Percentiles rank a stretch among this genome's conserved stretches.
Conservation (phyloP, 2,797 vertebrate genomes). For the Uromys caudimaculatus region DNA sequence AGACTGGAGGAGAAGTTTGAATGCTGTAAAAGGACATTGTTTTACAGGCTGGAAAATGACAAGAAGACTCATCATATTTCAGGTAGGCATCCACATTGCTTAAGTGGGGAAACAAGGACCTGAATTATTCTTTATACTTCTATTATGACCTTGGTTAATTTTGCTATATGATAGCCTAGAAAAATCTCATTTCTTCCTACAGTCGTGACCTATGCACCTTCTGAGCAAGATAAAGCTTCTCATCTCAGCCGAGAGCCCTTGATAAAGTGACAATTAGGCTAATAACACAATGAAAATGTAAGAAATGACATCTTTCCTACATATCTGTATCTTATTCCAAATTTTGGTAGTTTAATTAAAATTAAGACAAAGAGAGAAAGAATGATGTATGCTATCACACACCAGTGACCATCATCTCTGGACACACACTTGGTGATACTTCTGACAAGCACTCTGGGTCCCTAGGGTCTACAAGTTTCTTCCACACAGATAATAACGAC, state of each 20-base stretch:
- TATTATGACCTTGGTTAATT: background rate
- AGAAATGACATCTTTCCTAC: conserved; percentile 16
- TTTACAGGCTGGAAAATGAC: background rate
- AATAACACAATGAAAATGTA: background rate
- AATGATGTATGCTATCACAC: background rate
- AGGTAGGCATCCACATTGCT: background rate
- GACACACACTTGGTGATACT: background rate
- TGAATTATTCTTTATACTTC: background rate
- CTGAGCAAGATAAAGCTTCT: background rate
- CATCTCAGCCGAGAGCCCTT: background rate
- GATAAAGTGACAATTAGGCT: background rate
- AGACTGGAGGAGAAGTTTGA: background rate
- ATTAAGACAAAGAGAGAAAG: background rate
- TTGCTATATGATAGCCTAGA: background rate
- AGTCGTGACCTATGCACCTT: background rate
- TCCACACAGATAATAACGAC: background rate
- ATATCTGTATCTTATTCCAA: background rate
- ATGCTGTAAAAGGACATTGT: background rate
- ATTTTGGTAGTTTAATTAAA: background rate
- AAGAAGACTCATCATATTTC: background rate
- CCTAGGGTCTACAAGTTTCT: background rate
- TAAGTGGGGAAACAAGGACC: background rate
- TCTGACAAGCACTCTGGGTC: background rate
- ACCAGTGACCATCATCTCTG: background rate
- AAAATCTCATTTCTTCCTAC: background rate